These are phyloP conservation scores for Drosophila histrio DNA, from an alignment of 2,888 invertebrate species.

Conservation along the genomic window DNA sequence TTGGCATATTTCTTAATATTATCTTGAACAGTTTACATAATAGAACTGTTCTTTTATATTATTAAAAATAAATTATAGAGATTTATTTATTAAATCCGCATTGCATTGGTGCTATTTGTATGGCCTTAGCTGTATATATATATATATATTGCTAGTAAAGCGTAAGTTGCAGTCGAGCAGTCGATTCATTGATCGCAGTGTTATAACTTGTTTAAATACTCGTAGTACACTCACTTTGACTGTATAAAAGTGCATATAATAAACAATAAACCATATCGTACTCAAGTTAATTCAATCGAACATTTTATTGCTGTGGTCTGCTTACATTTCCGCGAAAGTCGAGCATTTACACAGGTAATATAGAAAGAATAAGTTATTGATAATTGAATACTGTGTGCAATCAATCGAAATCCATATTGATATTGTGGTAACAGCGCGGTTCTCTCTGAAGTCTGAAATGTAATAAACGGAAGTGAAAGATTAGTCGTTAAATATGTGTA, in stretches of 20 bases:
- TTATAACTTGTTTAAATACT: background rate
- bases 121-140: too few species aligned
- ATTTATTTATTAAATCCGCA: too few species aligned
- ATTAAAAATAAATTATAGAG: background rate
- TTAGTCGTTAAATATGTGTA: background rate
- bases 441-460: slow-evolving; percentile 7
- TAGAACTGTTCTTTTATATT: background rate
- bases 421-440: slow-evolving; percentile 1
- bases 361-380: background rate
- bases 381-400: background rate
- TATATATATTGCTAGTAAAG: too few species aligned
- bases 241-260: background rate
- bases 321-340: slow-evolving; percentile 1
- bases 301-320: slow-evolving; percentile 32
- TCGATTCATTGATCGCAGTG: background rate
- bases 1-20: too few species aligned
- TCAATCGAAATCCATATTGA: slow-evolving; percentile 4
- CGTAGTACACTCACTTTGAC: background rate
- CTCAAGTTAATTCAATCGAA: slow-evolving; percentile 19
- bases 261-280: background rate
- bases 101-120: too few species aligned
- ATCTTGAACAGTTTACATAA: too few species aligned
- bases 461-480: background rate
- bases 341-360: background rate
- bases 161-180: background rate